These are phyloP conservation scores for Chloropsis cyanopogon DNA, from an alignment of 2,113 vertebrate species.

Conservation along the genomic window DNA sequence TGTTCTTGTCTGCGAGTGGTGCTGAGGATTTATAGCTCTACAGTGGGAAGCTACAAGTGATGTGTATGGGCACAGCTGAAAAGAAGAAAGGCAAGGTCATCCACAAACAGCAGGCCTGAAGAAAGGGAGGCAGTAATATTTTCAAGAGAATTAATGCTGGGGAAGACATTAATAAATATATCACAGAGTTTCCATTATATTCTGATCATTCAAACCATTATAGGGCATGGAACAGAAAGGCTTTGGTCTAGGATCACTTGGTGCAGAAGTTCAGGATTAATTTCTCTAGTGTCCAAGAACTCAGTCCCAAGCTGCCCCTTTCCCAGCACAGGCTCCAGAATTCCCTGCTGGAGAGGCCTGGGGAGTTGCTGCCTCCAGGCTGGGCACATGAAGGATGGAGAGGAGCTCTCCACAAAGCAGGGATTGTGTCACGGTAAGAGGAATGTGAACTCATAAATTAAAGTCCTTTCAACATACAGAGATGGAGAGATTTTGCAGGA, in stretches of 20 bases:
- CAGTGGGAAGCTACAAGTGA: neutral
- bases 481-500: neutral
- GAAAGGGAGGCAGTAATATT: neutral
- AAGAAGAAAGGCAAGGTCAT: neutral
- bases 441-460: neutral
- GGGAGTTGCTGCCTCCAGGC: neutral
- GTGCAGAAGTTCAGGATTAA: neutral
- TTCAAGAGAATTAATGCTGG: neutral
- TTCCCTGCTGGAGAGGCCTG: neutral
- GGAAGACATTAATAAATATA: neutral
- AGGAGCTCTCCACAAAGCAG: neutral
- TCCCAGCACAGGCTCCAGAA: neutral
- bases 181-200: neutral
- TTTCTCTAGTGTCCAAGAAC: neutral
- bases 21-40: conserved; percentile 9
- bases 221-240: neutral
- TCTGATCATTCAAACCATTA: neutral
- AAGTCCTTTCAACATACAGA: neutral
- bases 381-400: fast-evolving
- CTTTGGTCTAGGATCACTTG: neutral
- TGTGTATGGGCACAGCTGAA: neutral
- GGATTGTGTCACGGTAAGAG: neutral
- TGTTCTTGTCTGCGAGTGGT: neutral
- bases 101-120: neutral
- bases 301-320: neutral